Conservation (phyloP, 2,113 vertebrate species). For the Propithecus coquereli region DNA sequence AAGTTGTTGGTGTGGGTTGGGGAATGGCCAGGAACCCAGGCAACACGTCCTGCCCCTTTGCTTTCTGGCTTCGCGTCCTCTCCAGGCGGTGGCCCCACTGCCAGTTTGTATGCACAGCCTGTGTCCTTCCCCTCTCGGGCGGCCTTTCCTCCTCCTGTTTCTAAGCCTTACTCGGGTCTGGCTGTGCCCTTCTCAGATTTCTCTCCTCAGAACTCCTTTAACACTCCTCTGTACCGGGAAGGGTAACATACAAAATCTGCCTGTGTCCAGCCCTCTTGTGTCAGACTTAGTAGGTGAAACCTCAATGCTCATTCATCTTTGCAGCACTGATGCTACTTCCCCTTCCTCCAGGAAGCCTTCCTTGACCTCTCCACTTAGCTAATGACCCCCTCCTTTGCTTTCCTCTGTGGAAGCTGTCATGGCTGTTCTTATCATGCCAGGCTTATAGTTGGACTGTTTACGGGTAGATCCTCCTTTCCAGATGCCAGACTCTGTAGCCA, state of each 20-base stretch:
- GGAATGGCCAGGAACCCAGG: neutral
- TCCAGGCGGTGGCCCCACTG: neutral
- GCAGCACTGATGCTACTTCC: rapidly evolving
- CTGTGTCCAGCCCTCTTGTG: neutral
- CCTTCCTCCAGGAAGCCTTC: neutral
- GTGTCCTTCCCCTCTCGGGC: neutral
- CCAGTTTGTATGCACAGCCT: rapidly evolving
- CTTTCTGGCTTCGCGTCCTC: neutral
- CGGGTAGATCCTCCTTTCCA: neutral
- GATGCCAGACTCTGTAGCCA: neutral
- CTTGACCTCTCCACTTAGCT: neutral
- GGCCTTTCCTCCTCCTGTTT: neutral
- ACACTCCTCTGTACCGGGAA: neutral
- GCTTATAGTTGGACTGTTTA: neutral
- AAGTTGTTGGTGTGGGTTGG: neutral
- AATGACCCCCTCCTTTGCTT: neutral
- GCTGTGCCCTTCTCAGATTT: neutral
- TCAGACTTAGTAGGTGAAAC: neutral
- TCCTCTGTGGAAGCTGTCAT: neutral
- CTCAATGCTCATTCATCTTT: neutral
- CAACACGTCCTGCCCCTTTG: neutral
- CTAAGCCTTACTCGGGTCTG: neutral
- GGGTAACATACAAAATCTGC: neutral
- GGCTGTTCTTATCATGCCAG: neutral
- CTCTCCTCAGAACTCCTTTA: neutral